Evolutionary conservation across 1,140 invertebrate species (phyloP).

Genomic region (Halictus rubicundus): DNA sequence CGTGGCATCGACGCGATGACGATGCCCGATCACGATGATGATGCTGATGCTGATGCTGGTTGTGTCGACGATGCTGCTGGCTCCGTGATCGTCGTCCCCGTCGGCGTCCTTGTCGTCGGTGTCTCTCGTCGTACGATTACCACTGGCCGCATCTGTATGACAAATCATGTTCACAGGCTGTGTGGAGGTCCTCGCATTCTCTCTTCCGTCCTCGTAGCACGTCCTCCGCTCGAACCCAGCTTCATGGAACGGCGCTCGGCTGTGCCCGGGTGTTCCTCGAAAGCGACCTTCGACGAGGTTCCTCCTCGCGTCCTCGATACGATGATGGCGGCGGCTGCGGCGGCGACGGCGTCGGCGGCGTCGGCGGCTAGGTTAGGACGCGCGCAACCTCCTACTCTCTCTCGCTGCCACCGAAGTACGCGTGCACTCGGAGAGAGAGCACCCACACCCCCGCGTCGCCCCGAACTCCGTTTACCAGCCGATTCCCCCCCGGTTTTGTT

Average conservation of each 20-base stretch:
- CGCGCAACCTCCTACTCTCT: constrained; percentile 21
- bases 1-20: constrained; percentile 38
- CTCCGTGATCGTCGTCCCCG: constrained; percentile 52
- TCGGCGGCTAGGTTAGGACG: constrained; percentile 33
- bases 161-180: constrained; percentile 77
- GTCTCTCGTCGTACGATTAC: constrained; percentile 72
- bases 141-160: constrained; percentile 71
- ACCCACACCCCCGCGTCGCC: too few relatives aligned
- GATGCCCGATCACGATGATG: background rate
- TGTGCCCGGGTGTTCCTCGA: constrained; percentile 14
- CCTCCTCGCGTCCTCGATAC: constrained; percentile 34
- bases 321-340: constrained; percentile 21
- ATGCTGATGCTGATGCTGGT: too few relatives aligned
- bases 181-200: constrained; percentile 74
- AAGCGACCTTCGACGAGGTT: constrained; percentile 33
- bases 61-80: background rate
- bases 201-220: constrained; percentile 57
- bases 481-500: too few relatives aligned
- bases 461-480: too few relatives aligned
- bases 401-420: too few relatives aligned
- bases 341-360: too few relatives aligned
- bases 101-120: constrained; percentile 59
- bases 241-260: constrained; percentile 49
- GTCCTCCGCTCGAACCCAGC: constrained; percentile 56
- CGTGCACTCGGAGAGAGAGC: too few relatives aligned